Evolutionary conservation across 2,797 vertebrate genomes (phyloP), one percentile per base, ranked within the genome.

Genomic region (Ptychadena robeensis): DNA sequence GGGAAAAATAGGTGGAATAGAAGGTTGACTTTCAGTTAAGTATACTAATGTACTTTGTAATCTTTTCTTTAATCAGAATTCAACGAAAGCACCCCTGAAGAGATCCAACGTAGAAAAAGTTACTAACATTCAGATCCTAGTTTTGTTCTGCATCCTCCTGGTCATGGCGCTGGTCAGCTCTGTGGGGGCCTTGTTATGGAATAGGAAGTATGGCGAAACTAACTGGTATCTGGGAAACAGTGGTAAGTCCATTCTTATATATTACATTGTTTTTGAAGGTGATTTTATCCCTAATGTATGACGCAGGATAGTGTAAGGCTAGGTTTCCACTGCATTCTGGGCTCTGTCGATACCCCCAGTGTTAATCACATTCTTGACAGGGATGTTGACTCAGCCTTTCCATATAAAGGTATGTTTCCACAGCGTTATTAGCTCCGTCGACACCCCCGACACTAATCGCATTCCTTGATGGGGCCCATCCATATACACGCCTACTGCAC

Each of bases 131-230:
- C 98, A 99, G 93, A 99, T 99, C 87, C 90, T 99, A 89, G 97
- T 99, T 81, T 92, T 99, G 87, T 99, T 99, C 75, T 93, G 97
- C 66, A 98, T 99, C 88, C 95, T 99, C 2, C 88, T 99, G 89
- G 96, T 97, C 86, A 99, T 99, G 98, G 96, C 98, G n/a, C 91
- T 99, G 86, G 92, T 99, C 89, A 99, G 98, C 94, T 97, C 98
- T 1, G 95, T 96, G 38, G 98, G 98, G 1, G 96, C 98, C 15
- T 95, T 96, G 87, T 96, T 97, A 86, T 99, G 98, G 98, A 98
- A 98, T 88, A 92, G 91, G 78, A 93, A 95, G 82, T 96, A 99
- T 0, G 96, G 96, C 0, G 91, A 93, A 37, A 93, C 93, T 6
- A 96, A 97, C 90, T 99, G 98, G 98, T 99, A 99, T 89, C 94